Percentiles rank a stretch among this genome's conserved stretches.
phyloP scores from a whole-genome alignment of 2,797 vertebrate genomes.

The Lacerta bilineata region DNA sequence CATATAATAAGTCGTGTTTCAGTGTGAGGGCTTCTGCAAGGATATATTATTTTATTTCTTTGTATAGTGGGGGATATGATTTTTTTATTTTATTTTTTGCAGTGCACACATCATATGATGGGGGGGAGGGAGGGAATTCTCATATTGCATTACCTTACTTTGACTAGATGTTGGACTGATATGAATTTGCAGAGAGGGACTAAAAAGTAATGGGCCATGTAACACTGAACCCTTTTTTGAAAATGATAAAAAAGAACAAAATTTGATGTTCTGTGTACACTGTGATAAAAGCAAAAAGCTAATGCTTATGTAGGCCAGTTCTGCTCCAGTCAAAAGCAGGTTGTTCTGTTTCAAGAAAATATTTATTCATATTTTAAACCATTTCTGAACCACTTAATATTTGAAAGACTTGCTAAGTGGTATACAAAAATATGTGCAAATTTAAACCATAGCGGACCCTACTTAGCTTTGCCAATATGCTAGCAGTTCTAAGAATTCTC shows the following conservation, averaged over 20 bases:
- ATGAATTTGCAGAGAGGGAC: constrained; percentile 7
- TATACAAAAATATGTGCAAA: no score
- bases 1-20: constrained; percentile 56
- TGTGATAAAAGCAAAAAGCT: not conserved
- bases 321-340: not conserved
- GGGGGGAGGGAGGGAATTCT: not conserved
- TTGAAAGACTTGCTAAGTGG: no score
- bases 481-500: not conserved
- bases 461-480: no score
- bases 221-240: constrained; percentile 17
- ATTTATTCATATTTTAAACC: not conserved
- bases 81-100: constrained; percentile 16
- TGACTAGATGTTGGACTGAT: constrained; percentile 15
- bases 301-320: not conserved
- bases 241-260: not conserved
- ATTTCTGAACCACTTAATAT: no score
- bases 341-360: not conserved
- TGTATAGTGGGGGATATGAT: constrained; percentile 23
- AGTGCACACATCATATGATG: not conserved
- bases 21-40: constrained; percentile 26
- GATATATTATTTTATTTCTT: constrained; percentile 36
- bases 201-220: constrained; percentile 11
- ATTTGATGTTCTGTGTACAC: not conserved
- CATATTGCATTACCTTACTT: fast-evolving
- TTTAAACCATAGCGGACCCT: no score